Conservation (phyloP, 2,113 vertebrate species). For the Plecotus auritus region DNA sequence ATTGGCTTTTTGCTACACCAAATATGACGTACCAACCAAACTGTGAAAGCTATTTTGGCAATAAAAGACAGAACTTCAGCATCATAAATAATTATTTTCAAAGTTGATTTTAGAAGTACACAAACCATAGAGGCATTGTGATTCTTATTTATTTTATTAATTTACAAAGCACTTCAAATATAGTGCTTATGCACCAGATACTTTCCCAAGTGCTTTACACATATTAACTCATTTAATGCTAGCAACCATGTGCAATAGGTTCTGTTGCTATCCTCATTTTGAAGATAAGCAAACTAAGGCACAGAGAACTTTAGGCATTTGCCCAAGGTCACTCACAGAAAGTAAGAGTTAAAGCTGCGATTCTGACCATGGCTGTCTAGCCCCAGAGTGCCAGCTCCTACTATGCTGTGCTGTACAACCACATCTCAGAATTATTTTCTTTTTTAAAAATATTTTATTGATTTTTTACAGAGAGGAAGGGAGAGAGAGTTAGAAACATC, state of each 20-base stretch:
- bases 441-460: no score
- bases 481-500: no score
- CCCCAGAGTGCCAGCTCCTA: background rate
- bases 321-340: background rate
- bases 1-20: background rate
- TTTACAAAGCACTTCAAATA: background rate
- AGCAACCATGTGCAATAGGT: background rate
- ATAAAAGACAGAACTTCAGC: background rate
- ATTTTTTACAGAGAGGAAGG: no score
- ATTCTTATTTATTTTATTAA: background rate
- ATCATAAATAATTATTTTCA: slow-evolving; percentile 3
- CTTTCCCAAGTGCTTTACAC: background rate
- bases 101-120: background rate
- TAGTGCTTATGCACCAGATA: background rate
- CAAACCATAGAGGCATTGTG: background rate
- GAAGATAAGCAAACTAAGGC: background rate
- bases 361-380: background rate
- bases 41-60: background rate
- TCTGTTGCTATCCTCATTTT: background rate
- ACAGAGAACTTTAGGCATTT: background rate
- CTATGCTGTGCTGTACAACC: background rate
- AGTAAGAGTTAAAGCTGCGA: background rate
- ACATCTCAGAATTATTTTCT: no score
- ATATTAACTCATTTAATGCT: background rate
- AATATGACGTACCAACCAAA: background rate